Evolutionary conservation across 2,113 vertebrate genomes (phyloP).

Genomic region (Otocyon megalotis): DNA sequence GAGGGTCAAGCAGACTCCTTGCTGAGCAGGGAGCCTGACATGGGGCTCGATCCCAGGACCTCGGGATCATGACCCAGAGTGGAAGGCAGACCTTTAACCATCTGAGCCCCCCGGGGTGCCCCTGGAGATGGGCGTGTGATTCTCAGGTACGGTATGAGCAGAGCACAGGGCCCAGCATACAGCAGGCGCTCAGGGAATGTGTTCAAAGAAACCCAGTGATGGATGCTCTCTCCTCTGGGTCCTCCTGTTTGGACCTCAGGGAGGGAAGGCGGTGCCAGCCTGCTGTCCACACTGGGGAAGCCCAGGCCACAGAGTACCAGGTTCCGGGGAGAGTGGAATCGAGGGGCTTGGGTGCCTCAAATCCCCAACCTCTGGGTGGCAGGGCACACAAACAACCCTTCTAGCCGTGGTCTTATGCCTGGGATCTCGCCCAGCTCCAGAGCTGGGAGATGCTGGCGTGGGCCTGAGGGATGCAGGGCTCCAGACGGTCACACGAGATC

Average conservation of each 20-base stretch:
- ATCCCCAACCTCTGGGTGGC: background rate
- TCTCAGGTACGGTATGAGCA: background rate
- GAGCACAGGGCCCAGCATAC: fast-evolving
- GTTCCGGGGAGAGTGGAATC: background rate
- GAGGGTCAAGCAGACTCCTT: background rate
- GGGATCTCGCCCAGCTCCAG: background rate
- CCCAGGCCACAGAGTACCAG: background rate
- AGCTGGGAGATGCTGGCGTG: fast-evolving
- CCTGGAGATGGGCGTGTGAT: too few relatives aligned
- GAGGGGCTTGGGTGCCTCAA: background rate
- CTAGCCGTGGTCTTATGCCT: background rate
- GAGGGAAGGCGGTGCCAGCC: background rate
- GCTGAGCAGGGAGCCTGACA: too few relatives aligned
- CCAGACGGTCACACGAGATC: background rate
- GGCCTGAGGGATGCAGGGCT: fast-evolving
- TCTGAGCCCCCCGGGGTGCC: background rate
- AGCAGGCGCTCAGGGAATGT: background rate
- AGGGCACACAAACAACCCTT: background rate
- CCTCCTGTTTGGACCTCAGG: background rate
- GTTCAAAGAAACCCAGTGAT: fast-evolving
- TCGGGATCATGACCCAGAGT: background rate
- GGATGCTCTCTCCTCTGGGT: background rate
- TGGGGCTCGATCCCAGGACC: background rate
- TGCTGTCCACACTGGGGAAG: background rate
- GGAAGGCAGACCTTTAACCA: background rate